These are phyloP conservation scores for Mus pahari DNA, from an alignment of 2,113 vertebrate species.

Conservation along the genomic window DNA sequence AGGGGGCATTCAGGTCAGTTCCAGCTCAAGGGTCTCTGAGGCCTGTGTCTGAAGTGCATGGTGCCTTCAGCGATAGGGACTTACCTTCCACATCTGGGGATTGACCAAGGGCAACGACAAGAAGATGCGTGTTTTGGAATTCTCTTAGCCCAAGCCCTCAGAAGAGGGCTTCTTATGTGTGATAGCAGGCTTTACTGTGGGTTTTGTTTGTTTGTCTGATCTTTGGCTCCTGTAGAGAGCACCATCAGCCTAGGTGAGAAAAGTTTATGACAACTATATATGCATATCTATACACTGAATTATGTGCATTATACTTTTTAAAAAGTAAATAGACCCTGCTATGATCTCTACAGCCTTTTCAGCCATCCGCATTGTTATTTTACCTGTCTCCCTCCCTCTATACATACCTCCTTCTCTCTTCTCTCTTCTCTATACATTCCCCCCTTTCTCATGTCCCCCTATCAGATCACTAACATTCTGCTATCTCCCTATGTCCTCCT, in stretches of 20 bases:
- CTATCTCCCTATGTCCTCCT: neutral
- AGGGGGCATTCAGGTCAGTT: neutral
- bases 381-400: neutral
- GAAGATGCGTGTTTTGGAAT: neutral
- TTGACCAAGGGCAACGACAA: neutral
- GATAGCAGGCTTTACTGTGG: neutral
- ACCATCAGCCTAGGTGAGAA: neutral
- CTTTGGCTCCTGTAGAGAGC: neutral
- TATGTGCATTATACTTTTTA: neutral
- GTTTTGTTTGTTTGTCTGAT: neutral
- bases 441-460: neutral
- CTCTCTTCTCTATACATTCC: no score
- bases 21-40: neutral
- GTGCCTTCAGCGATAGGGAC: neutral
- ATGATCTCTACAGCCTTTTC: neutral
- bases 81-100: neutral
- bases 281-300: neutral
- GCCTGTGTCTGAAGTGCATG: neutral
- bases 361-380: neutral
- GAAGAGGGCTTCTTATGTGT: neutral
- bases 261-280: neutral
- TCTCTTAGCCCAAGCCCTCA: neutral
- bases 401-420: neutral
- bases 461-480: neutral
- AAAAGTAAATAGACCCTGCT: neutral